Evolutionary conservation across 2,888 invertebrate genomes (phyloP).

Genomic region (Cataglyphis altisquamis): DNA sequence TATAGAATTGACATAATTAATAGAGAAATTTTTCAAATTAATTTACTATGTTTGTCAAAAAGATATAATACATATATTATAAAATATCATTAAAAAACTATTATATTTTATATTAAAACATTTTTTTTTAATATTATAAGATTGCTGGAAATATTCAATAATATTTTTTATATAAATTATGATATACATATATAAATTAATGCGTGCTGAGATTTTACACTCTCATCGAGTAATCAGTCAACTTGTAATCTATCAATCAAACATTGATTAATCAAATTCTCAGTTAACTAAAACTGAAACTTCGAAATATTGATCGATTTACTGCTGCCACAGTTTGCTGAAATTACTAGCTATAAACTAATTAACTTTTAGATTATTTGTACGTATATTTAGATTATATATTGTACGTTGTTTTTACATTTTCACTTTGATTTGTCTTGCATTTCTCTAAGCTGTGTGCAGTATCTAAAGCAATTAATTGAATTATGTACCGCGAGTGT

Average conservation of each 20-base stretch:
- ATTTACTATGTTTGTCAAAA: background rate
- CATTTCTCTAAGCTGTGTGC: background rate
- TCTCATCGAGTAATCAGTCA: background rate
- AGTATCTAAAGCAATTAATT: slow-evolving; percentile 33
- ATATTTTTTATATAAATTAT: slow-evolving; percentile 12
- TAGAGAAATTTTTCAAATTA: background rate
- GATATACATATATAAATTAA: background rate
- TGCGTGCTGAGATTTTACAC: background rate
- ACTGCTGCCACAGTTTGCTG: background rate
- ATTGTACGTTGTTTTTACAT: background rate
- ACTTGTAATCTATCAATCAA: background rate
- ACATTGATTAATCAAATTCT: slow-evolving; percentile 2
- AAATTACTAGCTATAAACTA: slow-evolving; percentile 1
- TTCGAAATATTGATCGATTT: slow-evolving; percentile 1
- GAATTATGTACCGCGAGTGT: background rate
- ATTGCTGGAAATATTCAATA: background rate
- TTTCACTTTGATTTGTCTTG: slow-evolving; percentile 10
- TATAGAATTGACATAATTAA: too few species aligned
- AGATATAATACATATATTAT: background rate
- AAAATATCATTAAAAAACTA: background rate
- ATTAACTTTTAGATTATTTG: background rate
- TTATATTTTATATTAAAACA: background rate
- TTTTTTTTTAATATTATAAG: background rate
- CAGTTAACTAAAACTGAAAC: slow-evolving; percentile 6
- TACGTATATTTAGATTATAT: too few species aligned